Conservation (phyloP, 2,888 invertebrate species). For the Crepidodera aurea region DNA sequence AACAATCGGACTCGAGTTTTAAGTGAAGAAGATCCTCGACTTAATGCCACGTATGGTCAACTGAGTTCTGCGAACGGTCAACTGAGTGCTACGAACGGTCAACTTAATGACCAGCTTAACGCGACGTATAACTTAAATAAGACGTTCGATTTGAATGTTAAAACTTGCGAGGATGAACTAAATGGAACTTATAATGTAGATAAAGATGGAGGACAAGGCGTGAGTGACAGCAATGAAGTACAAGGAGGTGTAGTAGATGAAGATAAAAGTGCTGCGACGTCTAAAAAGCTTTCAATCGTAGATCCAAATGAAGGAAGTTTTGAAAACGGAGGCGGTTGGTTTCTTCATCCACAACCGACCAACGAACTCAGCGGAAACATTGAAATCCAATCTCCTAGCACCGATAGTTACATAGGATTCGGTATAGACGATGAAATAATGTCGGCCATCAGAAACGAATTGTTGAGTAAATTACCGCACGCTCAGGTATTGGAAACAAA, state of each 20-base stretch:
- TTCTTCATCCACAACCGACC: constrained; percentile 59
- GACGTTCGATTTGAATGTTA: neutral
- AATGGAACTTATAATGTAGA: constrained; percentile 30
- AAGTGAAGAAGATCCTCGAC: neutral
- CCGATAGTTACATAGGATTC: constrained; percentile 65
- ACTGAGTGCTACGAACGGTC: no score
- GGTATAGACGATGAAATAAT: constrained; percentile 76
- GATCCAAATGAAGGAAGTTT: constrained; percentile 40
- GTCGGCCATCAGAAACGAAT: constrained; percentile 74
- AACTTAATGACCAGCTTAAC: no score
- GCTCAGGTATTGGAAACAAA: constrained; percentile 65
- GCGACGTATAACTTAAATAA: neutral
- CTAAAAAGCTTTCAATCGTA: no score
- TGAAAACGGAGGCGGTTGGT: constrained; percentile 60
- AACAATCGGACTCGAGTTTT: constrained; percentile 6
- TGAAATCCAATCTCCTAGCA: constrained; percentile 35
- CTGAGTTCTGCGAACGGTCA: no score
- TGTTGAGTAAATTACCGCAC: constrained; percentile 74
- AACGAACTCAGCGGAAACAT: constrained; percentile 55
- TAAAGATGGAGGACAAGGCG: no score
- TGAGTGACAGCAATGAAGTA: no score
- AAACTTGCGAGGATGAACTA: constrained; percentile 2
- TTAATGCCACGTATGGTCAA: neutral
- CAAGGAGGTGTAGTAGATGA: no score
- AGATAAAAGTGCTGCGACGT: no score